These are phyloP conservation scores for Lagodon rhomboides DNA, from an alignment of 2,797 vertebrate genomes.

Conservation along the genomic window DNA sequence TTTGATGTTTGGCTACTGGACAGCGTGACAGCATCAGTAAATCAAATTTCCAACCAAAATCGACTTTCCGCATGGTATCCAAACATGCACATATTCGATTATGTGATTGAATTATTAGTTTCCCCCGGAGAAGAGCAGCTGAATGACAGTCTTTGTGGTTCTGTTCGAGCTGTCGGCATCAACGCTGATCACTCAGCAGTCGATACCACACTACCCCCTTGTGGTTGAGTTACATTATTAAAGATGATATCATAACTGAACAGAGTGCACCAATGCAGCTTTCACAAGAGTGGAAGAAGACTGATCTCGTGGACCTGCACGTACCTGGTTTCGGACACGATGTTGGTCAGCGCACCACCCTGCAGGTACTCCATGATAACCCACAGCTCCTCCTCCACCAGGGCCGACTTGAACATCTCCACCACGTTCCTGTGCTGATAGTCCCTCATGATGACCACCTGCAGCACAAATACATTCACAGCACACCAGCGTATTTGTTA, in stretches of 20 bases:
- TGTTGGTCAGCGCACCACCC: slow-evolving; percentile 98
- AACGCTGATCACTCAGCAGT: slow-evolving; percentile 34
- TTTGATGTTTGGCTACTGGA: slow-evolving; percentile 31
- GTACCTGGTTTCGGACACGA: slow-evolving; percentile 98
- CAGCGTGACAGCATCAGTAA: slow-evolving; percentile 22
- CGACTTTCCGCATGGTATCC: slow-evolving; percentile 35
- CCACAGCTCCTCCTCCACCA: slow-evolving; percentile 99
- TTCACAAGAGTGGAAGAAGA: not conserved
- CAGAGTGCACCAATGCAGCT: slow-evolving; percentile 14
- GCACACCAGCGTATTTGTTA: too few species aligned
- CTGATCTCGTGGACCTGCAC: not conserved
- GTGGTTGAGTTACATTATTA: slow-evolving; percentile 71
- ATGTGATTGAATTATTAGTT: slow-evolving; percentile 50
- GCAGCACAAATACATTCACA: slow-evolving; percentile 22
- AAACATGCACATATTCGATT: slow-evolving; percentile 49
- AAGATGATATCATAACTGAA: slow-evolving; percentile 47
- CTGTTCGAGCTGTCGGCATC: slow-evolving; percentile 10
- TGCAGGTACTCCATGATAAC: slow-evolving; percentile 99
- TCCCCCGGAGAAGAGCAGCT: slow-evolving; percentile 23
- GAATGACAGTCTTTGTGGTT: slow-evolving; percentile 23
- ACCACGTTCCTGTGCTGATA: slow-evolving; percentile 98
- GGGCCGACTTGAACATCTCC: slow-evolving; percentile 99
- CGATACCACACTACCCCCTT: slow-evolving; percentile 81
- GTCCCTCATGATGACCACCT: slow-evolving; percentile 99
- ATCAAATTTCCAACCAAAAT: slow-evolving; percentile 41